Percentiles rank a stretch among this genome's conserved stretches.
These are phyloP conservation scores for Mantis religiosa DNA, from an alignment of 2,888 invertebrate species.

Conservation along the genomic window DNA sequence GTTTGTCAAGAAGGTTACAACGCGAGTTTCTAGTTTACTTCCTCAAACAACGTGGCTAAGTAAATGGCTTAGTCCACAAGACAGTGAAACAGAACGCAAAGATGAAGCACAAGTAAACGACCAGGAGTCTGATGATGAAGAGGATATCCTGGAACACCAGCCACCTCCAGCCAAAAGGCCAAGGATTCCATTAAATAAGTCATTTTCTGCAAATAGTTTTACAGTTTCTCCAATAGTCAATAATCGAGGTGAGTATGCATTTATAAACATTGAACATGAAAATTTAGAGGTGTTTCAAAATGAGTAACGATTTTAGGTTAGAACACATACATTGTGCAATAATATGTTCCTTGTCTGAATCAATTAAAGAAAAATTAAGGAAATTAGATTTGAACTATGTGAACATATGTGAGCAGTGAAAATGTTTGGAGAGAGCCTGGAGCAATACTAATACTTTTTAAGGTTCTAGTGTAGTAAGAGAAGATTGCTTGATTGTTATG, in stretches of 20 bases:
- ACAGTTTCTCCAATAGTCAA: neutral
- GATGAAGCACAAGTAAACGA: constrained; percentile 1
- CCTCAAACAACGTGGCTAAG: constrained; percentile 51
- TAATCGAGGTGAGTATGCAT: neutral
- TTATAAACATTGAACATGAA: neutral
- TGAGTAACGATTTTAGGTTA: too few relatives aligned
- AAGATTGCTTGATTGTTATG: too few relatives aligned
- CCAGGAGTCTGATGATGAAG: constrained; percentile 21
- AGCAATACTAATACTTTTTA: too few relatives aligned
- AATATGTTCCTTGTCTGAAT: too few relatives aligned
- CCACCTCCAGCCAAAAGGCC: constrained; percentile 20
- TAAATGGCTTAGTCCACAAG: constrained; percentile 32
- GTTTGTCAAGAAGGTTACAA: constrained; percentile 64
- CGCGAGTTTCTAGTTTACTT: constrained; percentile 58
- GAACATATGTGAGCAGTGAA: too few relatives aligned
- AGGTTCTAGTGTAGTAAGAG: too few relatives aligned
- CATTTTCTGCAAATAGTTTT: constrained; percentile 20
- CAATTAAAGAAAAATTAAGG: too few relatives aligned
- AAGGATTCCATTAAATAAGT: constrained; percentile 26
- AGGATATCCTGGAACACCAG: neutral
- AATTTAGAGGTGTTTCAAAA: too few relatives aligned
- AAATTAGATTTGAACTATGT: too few relatives aligned
- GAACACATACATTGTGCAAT: too few relatives aligned
- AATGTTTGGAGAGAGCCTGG: too few relatives aligned
- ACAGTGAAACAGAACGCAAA: neutral